These are phyloP conservation scores for Andrena hattorfiana DNA, from an alignment of 2,888 invertebrate species.

Conservation along the genomic window DNA sequence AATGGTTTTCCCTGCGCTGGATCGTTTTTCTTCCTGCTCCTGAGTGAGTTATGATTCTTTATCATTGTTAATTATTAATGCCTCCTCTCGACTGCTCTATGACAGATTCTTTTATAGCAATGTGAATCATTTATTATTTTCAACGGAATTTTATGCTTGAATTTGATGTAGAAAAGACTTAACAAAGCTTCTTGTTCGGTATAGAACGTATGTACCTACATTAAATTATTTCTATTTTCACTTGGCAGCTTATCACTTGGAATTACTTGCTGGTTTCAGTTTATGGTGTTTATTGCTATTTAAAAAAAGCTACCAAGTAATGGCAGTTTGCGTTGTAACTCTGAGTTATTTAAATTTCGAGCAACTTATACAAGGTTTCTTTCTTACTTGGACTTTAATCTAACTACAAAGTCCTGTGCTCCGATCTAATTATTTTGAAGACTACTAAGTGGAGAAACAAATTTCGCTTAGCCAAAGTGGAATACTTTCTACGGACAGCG, in stretches of 20 bases:
- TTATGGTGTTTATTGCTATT: neutral
- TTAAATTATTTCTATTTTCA: no score
- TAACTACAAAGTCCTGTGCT: neutral
- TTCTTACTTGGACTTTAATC: neutral
- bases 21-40: slow-evolving; percentile 43
- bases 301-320: neutral
- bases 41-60: slow-evolving; percentile 29
- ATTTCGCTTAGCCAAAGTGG: neutral
- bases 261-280: no score
- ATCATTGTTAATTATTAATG: slow-evolving; percentile 46
- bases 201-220: no score
- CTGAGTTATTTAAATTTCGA: neutral
- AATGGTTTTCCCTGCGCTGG: slow-evolving; percentile 21
- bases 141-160: no score
- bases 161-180: no score
- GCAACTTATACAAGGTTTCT: neutral
- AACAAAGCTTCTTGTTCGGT: no score
- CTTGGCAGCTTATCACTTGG: no score
- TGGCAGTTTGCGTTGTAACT: neutral
- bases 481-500: neutral
- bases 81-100: neutral
- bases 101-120: neutral
- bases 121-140: slow-evolving; percentile 8
- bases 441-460: neutral
- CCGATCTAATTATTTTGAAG: slow-evolving; percentile 4